A percentile compares a stretch with the other conserved stretches of the same genome.
phyloP scores from a whole-genome alignment of 2,888 invertebrate genomes.

The Antheraea yamamai region DNA sequence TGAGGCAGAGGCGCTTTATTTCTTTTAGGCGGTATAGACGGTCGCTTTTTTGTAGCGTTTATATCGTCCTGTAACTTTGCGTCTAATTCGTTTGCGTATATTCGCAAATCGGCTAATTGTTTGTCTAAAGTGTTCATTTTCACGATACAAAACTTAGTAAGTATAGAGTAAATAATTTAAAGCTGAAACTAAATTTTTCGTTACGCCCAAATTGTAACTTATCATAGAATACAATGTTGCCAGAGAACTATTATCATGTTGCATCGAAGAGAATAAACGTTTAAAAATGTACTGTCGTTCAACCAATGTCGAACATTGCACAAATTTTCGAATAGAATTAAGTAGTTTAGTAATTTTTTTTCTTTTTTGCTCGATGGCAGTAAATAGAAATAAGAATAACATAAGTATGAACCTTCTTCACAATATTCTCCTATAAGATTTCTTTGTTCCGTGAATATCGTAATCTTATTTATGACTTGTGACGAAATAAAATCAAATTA shows the following conservation, averaged over 20 bases:
- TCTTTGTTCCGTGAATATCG: no score
- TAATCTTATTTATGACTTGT: no score
- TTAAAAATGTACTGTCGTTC: no score
- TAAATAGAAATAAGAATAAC: no score
- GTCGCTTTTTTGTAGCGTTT: conserved; percentile 73
- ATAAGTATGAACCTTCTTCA: no score
- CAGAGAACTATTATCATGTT: not conserved
- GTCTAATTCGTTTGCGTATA: conserved; percentile 76
- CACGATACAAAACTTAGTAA: not conserved
- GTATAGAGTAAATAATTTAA: not conserved
- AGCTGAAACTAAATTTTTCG: conserved; percentile 19
- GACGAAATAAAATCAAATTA: no score
- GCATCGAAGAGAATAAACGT: no score
- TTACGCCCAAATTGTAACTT: conserved; percentile 33
- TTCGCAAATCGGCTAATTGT: conserved; percentile 73
- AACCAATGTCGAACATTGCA: no score
- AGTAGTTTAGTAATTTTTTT: no score
- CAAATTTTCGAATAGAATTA: no score
- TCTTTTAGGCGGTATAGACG: conserved; percentile 76
- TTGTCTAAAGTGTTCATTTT: conserved; percentile 75
- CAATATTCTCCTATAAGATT: no score
- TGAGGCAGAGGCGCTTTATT: conserved; percentile 73
- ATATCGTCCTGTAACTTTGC: conserved; percentile 78
- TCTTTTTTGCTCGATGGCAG: no score
- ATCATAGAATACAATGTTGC: not conserved